phyloP scores from a whole-genome alignment of 92 coral and sea anemone species.

The Actinernus sp. region DNA sequence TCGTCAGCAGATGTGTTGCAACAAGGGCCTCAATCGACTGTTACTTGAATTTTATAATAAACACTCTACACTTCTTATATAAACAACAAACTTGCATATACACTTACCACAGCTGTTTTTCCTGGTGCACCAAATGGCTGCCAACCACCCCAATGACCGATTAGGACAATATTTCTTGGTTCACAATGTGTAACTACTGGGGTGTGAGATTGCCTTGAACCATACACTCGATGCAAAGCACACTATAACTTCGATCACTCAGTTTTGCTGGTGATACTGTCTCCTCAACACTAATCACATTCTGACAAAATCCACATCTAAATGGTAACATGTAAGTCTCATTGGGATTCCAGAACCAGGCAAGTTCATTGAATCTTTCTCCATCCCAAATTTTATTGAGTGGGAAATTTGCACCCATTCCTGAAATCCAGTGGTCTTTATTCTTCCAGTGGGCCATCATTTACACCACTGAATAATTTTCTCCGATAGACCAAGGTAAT shows the following conservation, averaged over 20 bases:
- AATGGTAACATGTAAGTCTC: slow-evolving; percentile 31
- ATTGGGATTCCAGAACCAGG: slow-evolving; percentile 58
- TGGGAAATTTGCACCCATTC: slow-evolving; percentile 7
- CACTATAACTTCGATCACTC: slow-evolving; percentile 4
- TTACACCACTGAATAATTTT: slow-evolving; percentile 61
- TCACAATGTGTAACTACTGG: slow-evolving; percentile 34
- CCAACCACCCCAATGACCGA: slow-evolving; percentile 70
- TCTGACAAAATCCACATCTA: slow-evolving; percentile 45
- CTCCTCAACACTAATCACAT: slow-evolving; percentile 32
- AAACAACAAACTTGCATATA: no score
- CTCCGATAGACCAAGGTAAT: slow-evolving; percentile 43
- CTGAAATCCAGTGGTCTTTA: slow-evolving; percentile 37
- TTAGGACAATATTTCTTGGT: slow-evolving; percentile 53
- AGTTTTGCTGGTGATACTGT: slow-evolving; percentile 21
- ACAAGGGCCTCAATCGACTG: no score
- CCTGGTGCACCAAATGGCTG: slow-evolving; percentile 64
- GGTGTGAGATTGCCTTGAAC: slow-evolving; percentile 4
- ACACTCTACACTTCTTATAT: no score
- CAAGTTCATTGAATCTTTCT: slow-evolving; percentile 30
- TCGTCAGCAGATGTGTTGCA: no score
- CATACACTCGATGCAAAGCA: slow-evolving; percentile 45
- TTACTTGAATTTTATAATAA: no score
- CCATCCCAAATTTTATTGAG: slow-evolving; percentile 58
- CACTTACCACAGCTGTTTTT: slow-evolving; percentile 50
- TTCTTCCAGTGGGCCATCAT: slow-evolving; percentile 56